phyloP scores from a whole-genome alignment of 2,113 vertebrate species.

The Irena cyanogastra region DNA sequence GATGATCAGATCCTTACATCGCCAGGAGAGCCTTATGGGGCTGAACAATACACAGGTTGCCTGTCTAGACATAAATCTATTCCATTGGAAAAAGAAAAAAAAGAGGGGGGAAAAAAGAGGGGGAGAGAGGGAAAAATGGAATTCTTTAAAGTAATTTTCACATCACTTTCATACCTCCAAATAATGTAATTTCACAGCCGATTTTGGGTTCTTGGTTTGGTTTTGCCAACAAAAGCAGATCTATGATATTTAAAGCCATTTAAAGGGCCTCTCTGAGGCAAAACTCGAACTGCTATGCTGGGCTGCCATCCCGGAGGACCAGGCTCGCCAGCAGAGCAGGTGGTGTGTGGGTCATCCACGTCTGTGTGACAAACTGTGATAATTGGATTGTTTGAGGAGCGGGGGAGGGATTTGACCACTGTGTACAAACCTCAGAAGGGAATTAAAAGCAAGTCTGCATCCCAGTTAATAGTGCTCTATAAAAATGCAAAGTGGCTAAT shows the following conservation, averaged over 20 bases:
- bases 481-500: conserved; percentile 36
- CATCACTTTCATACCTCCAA: neutral
- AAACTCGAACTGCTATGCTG: neutral
- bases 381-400: conserved; percentile 40
- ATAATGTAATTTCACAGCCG: conserved; percentile 1
- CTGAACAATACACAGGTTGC: neutral
- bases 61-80: neutral
- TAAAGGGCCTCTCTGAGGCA: neutral
- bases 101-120: fast-evolving
- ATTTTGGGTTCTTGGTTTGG: neutral
- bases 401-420: neutral
- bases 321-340: neutral
- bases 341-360: neutral
- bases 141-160: neutral
- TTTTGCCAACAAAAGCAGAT: neutral
- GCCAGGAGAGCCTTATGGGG: neutral
- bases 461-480: neutral
- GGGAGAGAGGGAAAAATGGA: neutral
- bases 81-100: neutral
- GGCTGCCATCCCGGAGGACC: neutral
- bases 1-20: neutral
- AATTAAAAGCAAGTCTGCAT: conserved; percentile 30
- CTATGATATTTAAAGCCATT: neutral
- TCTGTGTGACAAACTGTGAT: conserved; percentile 42
- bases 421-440: conserved; percentile 16